These are phyloP conservation scores for Falco punctatus DNA, from an alignment of 2,113 vertebrate species.

Conservation along the genomic window DNA sequence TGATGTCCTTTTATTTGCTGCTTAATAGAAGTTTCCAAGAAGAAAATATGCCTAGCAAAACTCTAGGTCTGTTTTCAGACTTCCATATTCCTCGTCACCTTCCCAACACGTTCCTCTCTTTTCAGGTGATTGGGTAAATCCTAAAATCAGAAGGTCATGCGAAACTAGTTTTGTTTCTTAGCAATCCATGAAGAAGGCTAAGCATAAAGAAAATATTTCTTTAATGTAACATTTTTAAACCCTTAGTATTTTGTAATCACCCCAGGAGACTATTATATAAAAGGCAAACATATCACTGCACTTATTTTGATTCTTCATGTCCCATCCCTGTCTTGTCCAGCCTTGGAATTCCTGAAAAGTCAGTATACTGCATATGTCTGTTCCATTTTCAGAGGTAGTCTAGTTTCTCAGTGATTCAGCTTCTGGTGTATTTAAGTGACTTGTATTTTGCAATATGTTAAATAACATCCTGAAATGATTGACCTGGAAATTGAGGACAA, in stretches of 20 bases:
- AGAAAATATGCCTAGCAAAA: not conserved
- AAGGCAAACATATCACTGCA: not conserved
- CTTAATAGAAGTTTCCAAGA: not conserved
- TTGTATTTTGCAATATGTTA: slow-evolving; percentile 16
- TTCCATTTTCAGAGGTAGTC: not conserved
- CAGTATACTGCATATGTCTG: not conserved
- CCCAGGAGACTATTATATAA: not conserved
- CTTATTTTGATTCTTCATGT: not conserved
- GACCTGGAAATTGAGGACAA: not conserved
- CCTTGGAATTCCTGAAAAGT: slow-evolving; percentile 25
- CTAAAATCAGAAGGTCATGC: not conserved
- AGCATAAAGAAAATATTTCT: not conserved
- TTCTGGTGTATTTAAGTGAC: not conserved
- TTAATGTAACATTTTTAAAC: not conserved
- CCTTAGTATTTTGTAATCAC: not conserved
- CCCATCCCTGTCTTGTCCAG: not conserved
- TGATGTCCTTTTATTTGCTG: not conserved
- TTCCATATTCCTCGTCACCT: not conserved
- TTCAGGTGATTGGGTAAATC: not conserved
- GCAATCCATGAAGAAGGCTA: not conserved
- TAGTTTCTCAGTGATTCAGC: not conserved
- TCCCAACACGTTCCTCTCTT: not conserved
- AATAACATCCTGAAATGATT: not conserved
- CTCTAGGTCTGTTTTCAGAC: not conserved
- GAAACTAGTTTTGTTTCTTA: not conserved